These are phyloP conservation scores for Redunca redunca DNA, from an alignment of 2,113 vertebrate genomes.

Conservation along the genomic window DNA sequence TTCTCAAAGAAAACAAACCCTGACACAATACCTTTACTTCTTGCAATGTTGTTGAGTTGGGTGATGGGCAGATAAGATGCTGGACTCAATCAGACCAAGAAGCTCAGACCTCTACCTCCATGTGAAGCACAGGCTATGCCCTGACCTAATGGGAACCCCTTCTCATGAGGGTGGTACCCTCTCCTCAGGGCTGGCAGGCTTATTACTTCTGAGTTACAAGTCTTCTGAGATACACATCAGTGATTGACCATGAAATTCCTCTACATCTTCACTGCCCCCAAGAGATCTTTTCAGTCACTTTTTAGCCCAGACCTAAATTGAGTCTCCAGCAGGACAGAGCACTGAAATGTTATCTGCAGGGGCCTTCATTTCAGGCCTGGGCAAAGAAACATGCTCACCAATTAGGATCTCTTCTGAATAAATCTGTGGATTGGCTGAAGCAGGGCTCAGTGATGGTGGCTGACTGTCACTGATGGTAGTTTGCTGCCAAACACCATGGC, in stretches of 20 bases:
- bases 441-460: not conserved
- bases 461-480: rapidly evolving
- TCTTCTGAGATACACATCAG: not conserved
- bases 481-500: not conserved
- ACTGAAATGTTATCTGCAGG: rapidly evolving
- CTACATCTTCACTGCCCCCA: not conserved
- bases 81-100: not conserved
- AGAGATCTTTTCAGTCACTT: not conserved
- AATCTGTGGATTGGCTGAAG: not conserved
- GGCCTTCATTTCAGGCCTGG: not conserved
- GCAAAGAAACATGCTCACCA: not conserved
- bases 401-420: not conserved
- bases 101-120: rapidly evolving
- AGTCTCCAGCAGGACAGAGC: not conserved
- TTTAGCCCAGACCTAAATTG: not conserved
- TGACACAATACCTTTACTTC: not conserved
- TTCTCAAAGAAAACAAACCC: not conserved
- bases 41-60: not conserved
- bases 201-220: not conserved
- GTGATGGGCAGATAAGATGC: not conserved
- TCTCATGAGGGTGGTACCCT: no score
- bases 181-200: not conserved
- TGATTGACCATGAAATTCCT: not conserved
- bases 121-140: no score
- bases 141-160: rapidly evolving